Base-by-base conservation (phyloP, 2,113 vertebrate species). In the Corythoichthys haematopterus region DNA sequence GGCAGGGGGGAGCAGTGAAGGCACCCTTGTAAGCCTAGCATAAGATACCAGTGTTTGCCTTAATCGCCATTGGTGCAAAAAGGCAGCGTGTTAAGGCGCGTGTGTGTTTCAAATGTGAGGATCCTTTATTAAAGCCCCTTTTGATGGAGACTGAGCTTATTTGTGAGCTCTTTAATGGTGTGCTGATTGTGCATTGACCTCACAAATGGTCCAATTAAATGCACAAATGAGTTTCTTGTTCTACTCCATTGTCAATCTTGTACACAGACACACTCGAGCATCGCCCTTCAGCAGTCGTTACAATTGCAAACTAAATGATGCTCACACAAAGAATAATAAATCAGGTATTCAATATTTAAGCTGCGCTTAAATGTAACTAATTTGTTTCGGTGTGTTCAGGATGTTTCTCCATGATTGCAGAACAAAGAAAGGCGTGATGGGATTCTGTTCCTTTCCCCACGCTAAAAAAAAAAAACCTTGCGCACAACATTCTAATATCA, bases 21-120 rank as follows among this genome's bases (percentile, higher is more conserved):
- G 83, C 85, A 76, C 83, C 87, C 84, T 88, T 88, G 87, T 90
- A 73, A 60, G 45, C 45, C 15, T 9, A 72, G 79, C 69, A 87
- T 80, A 84, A 81, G 75, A 86, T 81, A 67, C 71, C 75, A 76
- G 78, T 87, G 86, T 88, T 84, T 76, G 64, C 69, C 66, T 72
- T 14, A 50, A 71, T 79, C 71, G 71, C 78, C 77, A 47, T 72
- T 77, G 65, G 78, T 71, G 72, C 85, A 78, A 80, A 81, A 80
- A 84, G 82, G 66, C 37, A n/a, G 75, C 70, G 68, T 85, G 78
- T 86, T 82, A 56, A 38, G 70, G 72, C 59, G 60, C 71, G 48
- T 74, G 69, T 65, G 72, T 60, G 50, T 63, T 40, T 48, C 40
- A 59, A 73, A 69, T 77, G 64, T 73, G 64, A 16, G 68, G 70